Evolutionary conservation across 2,888 invertebrate species (phyloP).

Genomic region (Tipula unca): DNA sequence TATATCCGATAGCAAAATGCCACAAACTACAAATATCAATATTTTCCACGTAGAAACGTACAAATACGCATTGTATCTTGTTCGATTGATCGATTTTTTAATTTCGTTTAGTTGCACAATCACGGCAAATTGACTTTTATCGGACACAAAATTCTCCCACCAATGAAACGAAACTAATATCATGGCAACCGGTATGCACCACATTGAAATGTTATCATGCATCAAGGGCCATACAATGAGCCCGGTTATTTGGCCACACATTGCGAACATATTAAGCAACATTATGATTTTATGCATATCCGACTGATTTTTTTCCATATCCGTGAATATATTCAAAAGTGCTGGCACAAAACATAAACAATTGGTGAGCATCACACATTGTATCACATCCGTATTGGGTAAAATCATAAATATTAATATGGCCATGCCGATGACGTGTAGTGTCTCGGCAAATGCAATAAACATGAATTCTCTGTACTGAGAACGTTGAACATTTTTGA

Average conservation of each 20-base stretch:
- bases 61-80: slow-evolving; percentile 65
- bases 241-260: slow-evolving; percentile 56
- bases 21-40: slow-evolving; percentile 56
- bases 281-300: neutral
- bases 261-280: slow-evolving; percentile 50
- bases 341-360: slow-evolving; percentile 75
- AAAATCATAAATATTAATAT: slow-evolving; percentile 66
- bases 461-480: slow-evolving; percentile 43
- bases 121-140: slow-evolving; percentile 29
- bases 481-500: slow-evolving; percentile 58
- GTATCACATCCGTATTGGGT: slow-evolving; percentile 71
- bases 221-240: slow-evolving; percentile 61
- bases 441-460: slow-evolving; percentile 63
- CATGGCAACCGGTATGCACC: slow-evolving; percentile 56
- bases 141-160: slow-evolving; percentile 73
- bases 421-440: slow-evolving; percentile 71
- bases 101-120: neutral
- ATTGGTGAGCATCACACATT: slow-evolving; percentile 76
- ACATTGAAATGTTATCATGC: slow-evolving; percentile 44
- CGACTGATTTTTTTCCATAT: neutral
- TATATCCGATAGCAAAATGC: slow-evolving; percentile 47
- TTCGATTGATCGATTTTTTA: slow-evolving; percentile 37
- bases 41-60: slow-evolving; percentile 70
- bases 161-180: slow-evolving; percentile 65
- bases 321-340: slow-evolving; percentile 40